Evolutionary conservation across 2,888 invertebrate species (phyloP), one percentile per base, ranked within the genome.

Genomic region (Dicyrtoma fusca): DNA sequence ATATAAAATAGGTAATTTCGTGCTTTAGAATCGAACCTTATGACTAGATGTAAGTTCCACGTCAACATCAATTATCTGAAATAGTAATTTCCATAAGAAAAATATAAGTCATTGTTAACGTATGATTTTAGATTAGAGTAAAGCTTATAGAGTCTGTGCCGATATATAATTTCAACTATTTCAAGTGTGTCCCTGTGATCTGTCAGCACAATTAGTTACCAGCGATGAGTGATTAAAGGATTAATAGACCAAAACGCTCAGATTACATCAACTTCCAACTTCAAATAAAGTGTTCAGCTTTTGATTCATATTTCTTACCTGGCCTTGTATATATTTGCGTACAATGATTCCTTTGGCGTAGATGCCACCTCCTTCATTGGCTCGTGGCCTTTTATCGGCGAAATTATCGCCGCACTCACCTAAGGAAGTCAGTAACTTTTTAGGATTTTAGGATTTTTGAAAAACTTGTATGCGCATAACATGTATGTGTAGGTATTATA

Each of bases 331-430:
- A 53, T 75, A 76, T 11, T 64, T 66, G 17, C 76, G 44, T 23
- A 68, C 72, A 17, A 76, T 70, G 11, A 76, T 74, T 6, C 72
- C 74, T 23, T 61, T 65, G 13, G 71, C 71, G 47, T 73, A 76
- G 13, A 42, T 45, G 0, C 76, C 76, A 23, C 74, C 74, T 14
- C 68, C 62, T 64, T 76, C 76, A 47, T 76, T 76, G 0, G 69
- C 71, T 51, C 76, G 14, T 8, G 74, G 74, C n/a, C 62, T 25
- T n/a, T 69, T 14, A 17, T 49, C 74, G 34, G 55, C 26, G 25
- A 62, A 69, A 1, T 72, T 71, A 51, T 76, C 76, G 0, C 76
- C 76, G 49, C 72, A 72, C 6, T 68, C 62, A 14, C 73, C 64
- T 21, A 13, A 11, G 10, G 42, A 4, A 63, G 4, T 42, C 11